Base-by-base conservation (phyloP, 2,888 invertebrate species). In the Pollenia angustigena region DNA sequence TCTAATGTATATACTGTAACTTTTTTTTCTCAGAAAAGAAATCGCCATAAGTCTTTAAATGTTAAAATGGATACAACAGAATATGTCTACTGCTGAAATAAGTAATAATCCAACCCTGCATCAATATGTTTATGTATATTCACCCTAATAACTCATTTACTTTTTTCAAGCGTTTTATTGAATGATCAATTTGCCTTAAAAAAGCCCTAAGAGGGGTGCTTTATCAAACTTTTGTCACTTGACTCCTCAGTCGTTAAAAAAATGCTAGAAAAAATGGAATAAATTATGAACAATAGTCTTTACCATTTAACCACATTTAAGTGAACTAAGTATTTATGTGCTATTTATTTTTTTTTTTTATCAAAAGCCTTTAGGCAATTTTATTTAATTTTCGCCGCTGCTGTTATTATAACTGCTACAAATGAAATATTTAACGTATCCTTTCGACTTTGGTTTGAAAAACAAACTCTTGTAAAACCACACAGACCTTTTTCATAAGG, bases 301-400 rank as follows among this genome's bases (percentile, higher is more conserved):
- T 48, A 54, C 18, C 71, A 68, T 84, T 81, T 87, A 87, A 87
- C 84, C 81, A 74, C 87, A 87, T 84, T 84, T 74, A 71, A 84
- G 58, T 87, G 82, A 62, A 79, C 46, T 69, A 64, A 71, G 40
- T 64, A 76, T 76, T 69, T 60, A 62, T 68, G 44, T 42, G 18
- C 42, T 40, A 52, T 80, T 71, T 23, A 44, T 18, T 60, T n/a
- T 62, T n/a, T 76, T 23, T 52, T 18, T 60, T n/a, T 62, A 56
- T 56, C 16, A 79, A 75, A 75, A 54, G 54, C 68, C 79, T 60
- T 40, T 52, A 18, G 79, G 79, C 74, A 80, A 69, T 85, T 80
- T 79, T 42, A 54, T 80, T 54, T 62, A 64, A 79, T 69, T 78
- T 74, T 4, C 71, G 11, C 56, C 56, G 9, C 56, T 74, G 40